Evolutionary conservation across 2,113 vertebrate genomes (phyloP), one percentile per base, ranked within the genome.

Genomic region (Equus quagga): DNA sequence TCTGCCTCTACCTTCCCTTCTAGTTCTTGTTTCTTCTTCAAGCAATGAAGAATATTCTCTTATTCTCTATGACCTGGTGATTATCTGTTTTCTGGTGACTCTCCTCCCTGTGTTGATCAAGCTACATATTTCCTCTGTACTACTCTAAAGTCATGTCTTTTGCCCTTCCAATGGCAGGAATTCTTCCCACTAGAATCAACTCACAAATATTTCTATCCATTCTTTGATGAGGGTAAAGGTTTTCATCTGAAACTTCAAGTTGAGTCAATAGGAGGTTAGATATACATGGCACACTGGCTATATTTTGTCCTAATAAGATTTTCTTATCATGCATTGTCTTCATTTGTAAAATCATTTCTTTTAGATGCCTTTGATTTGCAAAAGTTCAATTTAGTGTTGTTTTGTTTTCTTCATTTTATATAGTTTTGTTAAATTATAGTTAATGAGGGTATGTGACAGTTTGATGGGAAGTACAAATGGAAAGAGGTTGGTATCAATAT

Each of bases 371-470:
- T 78, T 81, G 56, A 24, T 72, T 65, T 67, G 8, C 23, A 44
- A 24, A 78, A 19, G 62, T 92, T 93, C 28, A 60, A 19, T 46
- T 91, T 67, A 21, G 4, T 91, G 18, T 17, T 85, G 10, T 60
- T 80, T 80, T 60, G 41, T 79, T 82, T 89, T 76, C 17, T 78
- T 62, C 41, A 83, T 41, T 92, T 89, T 95, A 46, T 93, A 36
- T 6, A 79, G 18, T 69, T 67, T 80, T 73, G 23, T 72, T 62
- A 76, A 70, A 5, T 67, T 82, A 33, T 44, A 56, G 2, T 54
- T 75, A 96, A 54, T 56, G 14, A 79, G 87, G 9, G 13, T 70
- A 41, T 54, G 6, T 54, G 23, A 24, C 12, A 70, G 44, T n/a
- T 89, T 89, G 62, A 36, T 31, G 24, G 9, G 41, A 8, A 26